Evolutionary conservation across 2,888 invertebrate genomes (phyloP).

Genomic region (Sphaerophoria taeniata): DNA sequence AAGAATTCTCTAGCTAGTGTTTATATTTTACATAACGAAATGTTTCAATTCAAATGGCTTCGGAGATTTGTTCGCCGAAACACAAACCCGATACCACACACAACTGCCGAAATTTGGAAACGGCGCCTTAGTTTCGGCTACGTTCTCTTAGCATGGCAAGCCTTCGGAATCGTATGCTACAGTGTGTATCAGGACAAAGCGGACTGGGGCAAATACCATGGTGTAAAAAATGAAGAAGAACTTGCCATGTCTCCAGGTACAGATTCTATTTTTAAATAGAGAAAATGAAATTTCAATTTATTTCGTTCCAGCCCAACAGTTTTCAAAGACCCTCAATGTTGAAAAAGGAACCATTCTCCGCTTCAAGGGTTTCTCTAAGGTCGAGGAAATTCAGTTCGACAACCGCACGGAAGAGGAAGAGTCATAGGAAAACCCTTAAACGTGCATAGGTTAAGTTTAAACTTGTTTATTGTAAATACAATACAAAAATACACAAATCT

Average conservation of each 20-base stretch:
- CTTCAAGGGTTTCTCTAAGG: constrained; percentile 78
- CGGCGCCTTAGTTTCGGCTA: constrained; percentile 86
- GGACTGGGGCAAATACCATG: constrained; percentile 88
- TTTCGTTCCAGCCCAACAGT: constrained; percentile 77
- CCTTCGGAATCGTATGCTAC: constrained; percentile 87
- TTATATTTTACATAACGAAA: constrained; percentile 54
- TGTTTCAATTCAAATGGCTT: constrained; percentile 84
- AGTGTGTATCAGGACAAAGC: constrained; percentile 85
- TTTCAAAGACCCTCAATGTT: constrained; percentile 78
- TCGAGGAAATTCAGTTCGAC: constrained; percentile 78
- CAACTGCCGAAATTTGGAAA: constrained; percentile 86
- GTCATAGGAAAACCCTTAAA: not conserved
- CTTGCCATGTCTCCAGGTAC: constrained; percentile 85
- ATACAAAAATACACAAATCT: constrained; percentile 57
- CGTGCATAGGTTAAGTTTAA: constrained; percentile 33
- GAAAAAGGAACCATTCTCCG: constrained; percentile 81
- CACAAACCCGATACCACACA: constrained; percentile 83
- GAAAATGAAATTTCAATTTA: not conserved
- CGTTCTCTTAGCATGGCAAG: constrained; percentile 88
- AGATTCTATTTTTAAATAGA: no score
- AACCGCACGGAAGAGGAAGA: constrained; percentile 1
- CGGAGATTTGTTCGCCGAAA: constrained; percentile 83
- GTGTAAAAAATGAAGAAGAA: constrained; percentile 86
- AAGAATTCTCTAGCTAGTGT: not conserved
- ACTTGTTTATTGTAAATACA: constrained; percentile 63